Evolutionary conservation across 2,888 invertebrate genomes (phyloP).

Genomic region (Heliconius sara): DNA sequence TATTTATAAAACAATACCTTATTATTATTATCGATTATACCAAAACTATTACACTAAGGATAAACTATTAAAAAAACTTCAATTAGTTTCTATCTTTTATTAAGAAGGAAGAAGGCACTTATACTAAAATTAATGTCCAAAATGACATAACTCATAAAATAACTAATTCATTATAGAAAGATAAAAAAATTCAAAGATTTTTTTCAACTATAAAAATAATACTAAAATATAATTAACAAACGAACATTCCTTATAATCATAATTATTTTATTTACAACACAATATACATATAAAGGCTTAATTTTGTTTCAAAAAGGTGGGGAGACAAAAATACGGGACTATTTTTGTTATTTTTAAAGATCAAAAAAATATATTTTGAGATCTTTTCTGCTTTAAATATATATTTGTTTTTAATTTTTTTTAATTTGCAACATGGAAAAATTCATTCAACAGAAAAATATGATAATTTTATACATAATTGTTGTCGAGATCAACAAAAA

Average conservation of each 20-base stretch:
- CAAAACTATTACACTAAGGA: no score
- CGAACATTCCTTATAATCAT: not conserved
- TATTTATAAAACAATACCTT: not conserved
- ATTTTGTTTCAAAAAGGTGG: not conserved
- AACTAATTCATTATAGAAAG: not conserved
- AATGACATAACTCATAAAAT: not conserved
- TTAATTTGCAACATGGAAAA: not conserved
- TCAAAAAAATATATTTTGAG: not conserved
- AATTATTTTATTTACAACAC: conserved; percentile 2
- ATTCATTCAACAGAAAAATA: no score
- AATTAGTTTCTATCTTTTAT: not conserved
- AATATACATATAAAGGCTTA: conserved; percentile 18
- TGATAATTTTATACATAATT: not conserved
- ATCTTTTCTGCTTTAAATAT: not conserved
- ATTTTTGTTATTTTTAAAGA: not conserved
- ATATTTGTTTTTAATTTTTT: not conserved
- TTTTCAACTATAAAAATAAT: not conserved
- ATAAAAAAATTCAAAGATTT: not conserved
- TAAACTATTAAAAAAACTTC: not conserved
- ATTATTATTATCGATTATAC: no score
- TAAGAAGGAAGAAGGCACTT: conserved; percentile 1
- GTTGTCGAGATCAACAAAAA: conserved; percentile 2
- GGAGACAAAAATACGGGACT: no score
- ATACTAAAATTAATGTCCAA: not conserved
- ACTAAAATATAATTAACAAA: not conserved